Base-by-base conservation (phyloP, 2,797 vertebrate species). In the Lithobates sylvaticus region DNA sequence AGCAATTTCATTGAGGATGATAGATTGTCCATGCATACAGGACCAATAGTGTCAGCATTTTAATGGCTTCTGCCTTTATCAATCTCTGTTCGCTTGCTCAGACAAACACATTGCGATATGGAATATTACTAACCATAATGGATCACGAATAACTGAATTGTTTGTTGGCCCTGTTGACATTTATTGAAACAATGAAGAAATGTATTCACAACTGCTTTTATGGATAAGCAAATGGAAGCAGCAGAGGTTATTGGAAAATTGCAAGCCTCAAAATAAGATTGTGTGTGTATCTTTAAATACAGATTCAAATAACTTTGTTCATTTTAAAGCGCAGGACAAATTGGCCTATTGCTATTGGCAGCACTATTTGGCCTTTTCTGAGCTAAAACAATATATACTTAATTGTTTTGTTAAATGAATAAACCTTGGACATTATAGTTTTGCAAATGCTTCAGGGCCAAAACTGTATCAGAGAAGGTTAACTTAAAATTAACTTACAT, bases 1-100 rank as follows among this genome's bases (percentile, higher is more conserved):
- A 81, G 85, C 83, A 69, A 0, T 86, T 89, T 77, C 82, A 27
- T n/a, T 1, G 88, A 78, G 82, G 23, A 83, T 78, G 89, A 81
- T 64, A 26, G 78, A 89, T 88, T 84, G 6, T 16, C 75, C 72
- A 81, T 79, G 54, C 68, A 3, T 0, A 16, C 0, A 32, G 71
- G 81, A 82, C 82, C 61, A 21, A 36, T 1, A n/a, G 10, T 78
- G 83, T 85, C 89, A 89, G 83, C 4, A 0, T 80, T 89, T 23
- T 75, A 84, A 89, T 68, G 76, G 74, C 69, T 86, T 81, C 26
- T 54, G 78, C 68, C 5, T 27, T 72, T 15, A 74, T 47, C 81
- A 69, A 32, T 3, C 44, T 61, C 50, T 9, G 0, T 23, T 10
- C 21, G 9, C 65, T 85, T 29, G 26, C 71, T 65, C 50, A 83